Percentiles rank a stretch among this genome's conserved stretches.
Evolutionary conservation across 2,797 vertebrate species (phyloP).

Genomic region (Gymnopithys bicolor): DNA sequence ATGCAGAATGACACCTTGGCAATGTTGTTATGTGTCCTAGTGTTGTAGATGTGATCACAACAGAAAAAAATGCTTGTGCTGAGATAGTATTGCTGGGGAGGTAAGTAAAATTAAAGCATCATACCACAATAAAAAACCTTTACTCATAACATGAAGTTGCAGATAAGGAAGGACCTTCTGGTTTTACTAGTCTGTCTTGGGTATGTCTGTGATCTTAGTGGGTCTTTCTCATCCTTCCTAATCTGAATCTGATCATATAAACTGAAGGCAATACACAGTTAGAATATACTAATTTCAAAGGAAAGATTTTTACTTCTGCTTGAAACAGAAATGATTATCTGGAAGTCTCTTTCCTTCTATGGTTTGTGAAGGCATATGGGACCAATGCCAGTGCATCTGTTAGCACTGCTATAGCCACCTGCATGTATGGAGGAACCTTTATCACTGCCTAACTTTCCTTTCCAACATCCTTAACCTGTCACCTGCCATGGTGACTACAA

Average conservation of each 20-base stretch:
- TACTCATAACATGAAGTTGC: not conserved
- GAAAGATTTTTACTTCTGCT: not conserved
- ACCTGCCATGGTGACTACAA: not conserved
- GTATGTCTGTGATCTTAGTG: constrained; percentile 1
- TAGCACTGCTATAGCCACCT: not conserved
- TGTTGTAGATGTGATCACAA: not conserved
- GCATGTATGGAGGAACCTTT: not conserved
- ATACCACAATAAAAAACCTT: constrained; percentile 47
- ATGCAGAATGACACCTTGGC: not conserved
- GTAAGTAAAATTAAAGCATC: not conserved
- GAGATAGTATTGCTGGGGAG: constrained; percentile 15
- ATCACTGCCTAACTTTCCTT: not conserved
- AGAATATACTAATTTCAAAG: constrained; percentile 22
- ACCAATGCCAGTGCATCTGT: not conserved
- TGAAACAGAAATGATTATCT: not conserved
- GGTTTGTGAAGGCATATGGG: not conserved
- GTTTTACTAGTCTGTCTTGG: constrained; percentile 37
- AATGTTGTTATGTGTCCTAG: not conserved
- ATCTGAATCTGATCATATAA: not conserved
- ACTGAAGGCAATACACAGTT: not conserved
- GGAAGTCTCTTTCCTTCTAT: not conserved
- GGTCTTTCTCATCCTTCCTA: not conserved
- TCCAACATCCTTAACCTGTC: not conserved
- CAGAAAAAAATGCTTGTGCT: not conserved
- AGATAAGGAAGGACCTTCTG: constrained; percentile 42